Conservation (phyloP, 1,140 invertebrate genomes). For the Drosophila busckii region DNA sequence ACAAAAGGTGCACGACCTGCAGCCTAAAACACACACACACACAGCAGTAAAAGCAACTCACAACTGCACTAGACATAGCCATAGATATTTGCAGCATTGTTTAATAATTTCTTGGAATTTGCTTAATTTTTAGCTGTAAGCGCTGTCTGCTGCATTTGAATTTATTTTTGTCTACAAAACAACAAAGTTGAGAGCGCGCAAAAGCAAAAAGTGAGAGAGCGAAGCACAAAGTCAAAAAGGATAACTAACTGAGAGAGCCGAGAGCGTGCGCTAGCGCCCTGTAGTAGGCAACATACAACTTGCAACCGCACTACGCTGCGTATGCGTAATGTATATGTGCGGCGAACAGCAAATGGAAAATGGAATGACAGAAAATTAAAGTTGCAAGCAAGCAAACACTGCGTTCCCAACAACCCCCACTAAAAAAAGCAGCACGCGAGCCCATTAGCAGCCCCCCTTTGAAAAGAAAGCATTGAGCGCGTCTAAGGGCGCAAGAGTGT, state of each 20-base stretch:
- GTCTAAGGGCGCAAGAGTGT: no score
- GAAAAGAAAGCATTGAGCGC: no score
- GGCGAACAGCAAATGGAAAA: constrained; percentile 45
- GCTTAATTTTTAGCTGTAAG: constrained; percentile 8
- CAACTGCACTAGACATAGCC: not conserved
- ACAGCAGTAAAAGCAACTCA: not conserved
- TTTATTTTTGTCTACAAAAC: constrained; percentile 27
- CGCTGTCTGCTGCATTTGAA: constrained; percentile 37
- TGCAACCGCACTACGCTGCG: constrained; percentile 39
- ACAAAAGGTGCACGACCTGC: constrained; percentile 66
- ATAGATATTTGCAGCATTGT: not conserved
- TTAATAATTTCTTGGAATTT: constrained; percentile 13
- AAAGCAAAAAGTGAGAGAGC: constrained; percentile 1
- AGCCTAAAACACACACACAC: constrained; percentile 4
- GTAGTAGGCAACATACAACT: constrained; percentile 46
- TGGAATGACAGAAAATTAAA: constrained; percentile 67
- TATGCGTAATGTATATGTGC: constrained; percentile 58
- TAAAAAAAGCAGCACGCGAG: no score
- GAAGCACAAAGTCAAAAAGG: constrained; percentile 33
- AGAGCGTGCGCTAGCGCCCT: constrained; percentile 26
- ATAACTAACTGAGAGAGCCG: constrained; percentile 5
- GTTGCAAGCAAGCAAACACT: constrained; percentile 28
- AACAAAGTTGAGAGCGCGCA: constrained; percentile 31
- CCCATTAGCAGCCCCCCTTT: no score
- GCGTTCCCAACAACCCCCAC: not conserved